A percentile compares a stretch with the other conserved stretches of the same genome.
These are phyloP conservation scores for Acanthosepion lycidas DNA, from an alignment of 2,888 invertebrate genomes.

Conservation along the genomic window DNA sequence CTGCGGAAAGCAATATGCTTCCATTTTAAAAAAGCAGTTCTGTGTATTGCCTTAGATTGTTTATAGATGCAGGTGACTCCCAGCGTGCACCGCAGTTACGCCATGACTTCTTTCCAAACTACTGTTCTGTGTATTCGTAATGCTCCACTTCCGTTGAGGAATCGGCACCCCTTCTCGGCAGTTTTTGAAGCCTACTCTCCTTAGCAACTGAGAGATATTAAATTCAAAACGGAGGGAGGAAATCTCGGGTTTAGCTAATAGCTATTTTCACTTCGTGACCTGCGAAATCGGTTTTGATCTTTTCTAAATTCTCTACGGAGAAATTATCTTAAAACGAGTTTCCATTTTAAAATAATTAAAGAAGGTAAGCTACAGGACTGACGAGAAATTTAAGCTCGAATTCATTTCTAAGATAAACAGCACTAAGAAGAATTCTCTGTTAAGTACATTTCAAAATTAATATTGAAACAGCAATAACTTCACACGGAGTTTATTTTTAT, in stretches of 20 bases:
- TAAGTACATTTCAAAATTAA: background rate
- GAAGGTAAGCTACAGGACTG: background rate
- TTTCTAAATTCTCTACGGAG: background rate
- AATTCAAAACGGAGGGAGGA: background rate
- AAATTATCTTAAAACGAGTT: background rate
- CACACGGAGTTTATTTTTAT: background rate
- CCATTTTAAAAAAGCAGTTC: background rate
- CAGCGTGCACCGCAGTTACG: background rate
- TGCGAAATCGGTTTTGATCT: background rate
- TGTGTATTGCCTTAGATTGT: background rate
- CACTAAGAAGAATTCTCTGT: background rate
- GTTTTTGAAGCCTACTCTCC: background rate
- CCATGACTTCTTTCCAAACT: background rate
- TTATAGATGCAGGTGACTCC: constrained; percentile 8
- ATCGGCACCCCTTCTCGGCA: background rate
- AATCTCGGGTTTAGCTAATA: background rate
- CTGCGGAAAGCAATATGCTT: background rate
- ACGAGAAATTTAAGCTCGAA: background rate
- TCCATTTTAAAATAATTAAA: background rate
- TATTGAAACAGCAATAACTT: background rate
- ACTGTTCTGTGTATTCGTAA: background rate
- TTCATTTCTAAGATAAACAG: background rate
- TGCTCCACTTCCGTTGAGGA: background rate
- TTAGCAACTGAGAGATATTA: background rate
- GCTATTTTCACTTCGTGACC: background rate